phyloP scores from a whole-genome alignment of 2,113 vertebrate genomes.

The Malurus alboscapulatus region DNA sequence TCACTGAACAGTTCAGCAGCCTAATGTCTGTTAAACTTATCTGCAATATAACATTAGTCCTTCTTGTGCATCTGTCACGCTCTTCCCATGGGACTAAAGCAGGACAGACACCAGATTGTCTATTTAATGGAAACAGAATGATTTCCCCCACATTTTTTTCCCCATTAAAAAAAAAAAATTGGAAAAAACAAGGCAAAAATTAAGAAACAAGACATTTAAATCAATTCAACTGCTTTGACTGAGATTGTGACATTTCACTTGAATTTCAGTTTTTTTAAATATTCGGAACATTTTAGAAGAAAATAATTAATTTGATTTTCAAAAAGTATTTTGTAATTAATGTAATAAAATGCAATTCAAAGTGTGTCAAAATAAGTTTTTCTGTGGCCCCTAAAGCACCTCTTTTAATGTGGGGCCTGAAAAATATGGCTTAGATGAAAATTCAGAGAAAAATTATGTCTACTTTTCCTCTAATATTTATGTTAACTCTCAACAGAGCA shows the following conservation, averaged over 20 bases:
- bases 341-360: not conserved
- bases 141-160: not conserved
- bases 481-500: not conserved
- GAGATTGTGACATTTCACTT: not conserved
- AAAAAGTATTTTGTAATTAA: not conserved
- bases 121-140: not conserved
- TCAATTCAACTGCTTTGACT: not conserved
- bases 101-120: slow-evolving; percentile 1
- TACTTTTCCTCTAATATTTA: not conserved
- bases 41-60: not conserved
- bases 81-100: not conserved
- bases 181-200: not conserved
- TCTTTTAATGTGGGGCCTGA: not conserved
- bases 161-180: not conserved
- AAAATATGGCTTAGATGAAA: not conserved
- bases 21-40: not conserved
- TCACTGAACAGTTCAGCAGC: not conserved
- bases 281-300: not conserved
- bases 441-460: not conserved
- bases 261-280: not conserved
- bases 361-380: not conserved
- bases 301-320: not conserved
- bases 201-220: not conserved
- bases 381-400: not conserved
- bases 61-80: slow-evolving; percentile 1